Evolutionary conservation across 2,797 vertebrate species (phyloP).

Genomic region (Rhincodon typus): DNA sequence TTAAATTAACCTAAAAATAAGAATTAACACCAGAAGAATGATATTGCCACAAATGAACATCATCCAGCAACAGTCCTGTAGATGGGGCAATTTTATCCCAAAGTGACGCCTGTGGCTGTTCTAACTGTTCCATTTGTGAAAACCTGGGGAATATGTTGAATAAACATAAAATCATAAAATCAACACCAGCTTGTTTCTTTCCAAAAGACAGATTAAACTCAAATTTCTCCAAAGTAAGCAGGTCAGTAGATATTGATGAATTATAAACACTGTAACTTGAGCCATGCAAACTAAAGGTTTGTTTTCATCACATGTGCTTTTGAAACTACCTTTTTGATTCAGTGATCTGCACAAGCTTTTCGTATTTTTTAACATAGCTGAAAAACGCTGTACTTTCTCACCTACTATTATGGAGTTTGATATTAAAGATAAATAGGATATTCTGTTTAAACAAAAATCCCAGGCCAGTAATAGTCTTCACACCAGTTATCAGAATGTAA

Average conservation of each 20-base stretch:
- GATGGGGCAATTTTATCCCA: neutral
- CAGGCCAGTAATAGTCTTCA: neutral
- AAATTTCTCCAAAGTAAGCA: neutral
- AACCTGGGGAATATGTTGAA: neutral
- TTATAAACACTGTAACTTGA: slow-evolving; percentile 21
- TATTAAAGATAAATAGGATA: slow-evolving; percentile 26
- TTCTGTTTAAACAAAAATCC: slow-evolving; percentile 25
- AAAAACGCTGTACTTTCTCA: neutral
- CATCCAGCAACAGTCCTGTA: neutral
- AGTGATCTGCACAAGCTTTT: neutral
- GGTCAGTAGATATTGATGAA: neutral
- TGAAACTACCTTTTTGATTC: neutral
- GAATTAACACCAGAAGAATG: neutral
- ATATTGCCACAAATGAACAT: neutral
- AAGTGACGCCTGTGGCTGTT: neutral
- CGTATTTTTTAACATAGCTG: neutral
- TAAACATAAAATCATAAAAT: neutral
- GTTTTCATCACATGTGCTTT: neutral
- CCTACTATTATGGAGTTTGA: neutral
- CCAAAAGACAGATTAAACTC: slow-evolving; percentile 3
- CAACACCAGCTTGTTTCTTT: neutral
- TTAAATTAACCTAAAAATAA: slow-evolving; percentile 20
- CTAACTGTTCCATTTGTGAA: neutral
- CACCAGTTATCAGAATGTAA: slow-evolving; percentile 11
- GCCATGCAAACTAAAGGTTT: neutral